A percentile compares a stretch with the other conserved stretches of the same genome.
Evolutionary conservation across 2,888 invertebrate genomes (phyloP).

Genomic region (Ochropacha duplaris): DNA sequence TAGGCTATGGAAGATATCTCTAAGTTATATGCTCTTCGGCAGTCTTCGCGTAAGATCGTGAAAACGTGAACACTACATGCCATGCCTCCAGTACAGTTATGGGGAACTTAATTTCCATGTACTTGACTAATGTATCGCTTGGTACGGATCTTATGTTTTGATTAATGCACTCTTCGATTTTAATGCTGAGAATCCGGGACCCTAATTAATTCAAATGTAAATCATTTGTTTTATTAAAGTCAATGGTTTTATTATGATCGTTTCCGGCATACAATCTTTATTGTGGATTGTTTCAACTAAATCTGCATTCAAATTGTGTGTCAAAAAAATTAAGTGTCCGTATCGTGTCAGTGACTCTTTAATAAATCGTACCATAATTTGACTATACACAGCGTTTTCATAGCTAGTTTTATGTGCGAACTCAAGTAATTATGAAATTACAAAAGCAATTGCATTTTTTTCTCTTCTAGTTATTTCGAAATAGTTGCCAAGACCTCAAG

Average conservation of each 20-base stretch:
- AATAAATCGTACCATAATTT: background rate
- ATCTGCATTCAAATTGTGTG: slow-evolving; percentile 1
- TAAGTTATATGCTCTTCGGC: background rate
- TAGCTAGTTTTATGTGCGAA: background rate
- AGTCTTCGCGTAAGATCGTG: background rate
- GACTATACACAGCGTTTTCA: background rate
- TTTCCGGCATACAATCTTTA: background rate
- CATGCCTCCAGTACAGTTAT: background rate
- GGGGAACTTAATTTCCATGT: background rate
- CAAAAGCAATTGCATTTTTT: background rate
- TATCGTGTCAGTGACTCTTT: background rate
- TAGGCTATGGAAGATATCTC: background rate
- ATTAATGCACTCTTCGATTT: background rate
- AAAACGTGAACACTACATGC: background rate
- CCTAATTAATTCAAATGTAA: background rate
- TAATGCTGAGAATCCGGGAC: background rate
- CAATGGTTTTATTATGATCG: background rate
- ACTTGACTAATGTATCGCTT: background rate
- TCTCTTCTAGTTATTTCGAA: background rate
- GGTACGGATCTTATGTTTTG: background rate
- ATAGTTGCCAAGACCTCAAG: background rate
- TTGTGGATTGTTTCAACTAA: background rate
- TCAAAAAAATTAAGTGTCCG: background rate
- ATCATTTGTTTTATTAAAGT: background rate
- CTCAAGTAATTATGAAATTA: background rate